Percentiles rank a stretch among this genome's conserved stretches.
phyloP scores from a whole-genome alignment of 2,797 vertebrate species.

The Coregonus suidteri region DNA sequence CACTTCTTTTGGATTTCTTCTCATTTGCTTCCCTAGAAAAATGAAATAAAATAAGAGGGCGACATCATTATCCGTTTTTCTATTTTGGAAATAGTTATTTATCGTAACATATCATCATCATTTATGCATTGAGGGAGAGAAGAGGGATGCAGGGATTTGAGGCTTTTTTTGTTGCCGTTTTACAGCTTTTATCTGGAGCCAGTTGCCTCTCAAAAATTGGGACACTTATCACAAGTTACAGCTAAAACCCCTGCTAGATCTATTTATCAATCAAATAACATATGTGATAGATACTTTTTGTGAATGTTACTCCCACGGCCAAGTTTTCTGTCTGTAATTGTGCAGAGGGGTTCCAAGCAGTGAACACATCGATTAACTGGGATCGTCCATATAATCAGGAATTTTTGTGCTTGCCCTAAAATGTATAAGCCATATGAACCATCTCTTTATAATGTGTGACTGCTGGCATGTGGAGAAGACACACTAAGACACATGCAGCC shows the following conservation, averaged over 20 bases:
- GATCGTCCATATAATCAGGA: slow-evolving; percentile 49
- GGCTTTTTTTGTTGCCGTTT: too few relatives aligned
- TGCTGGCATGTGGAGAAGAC: slow-evolving; percentile 45
- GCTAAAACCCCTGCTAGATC: slow-evolving; percentile 62
- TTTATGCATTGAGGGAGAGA: slow-evolving; percentile 7
- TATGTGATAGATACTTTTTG: slow-evolving; percentile 57
- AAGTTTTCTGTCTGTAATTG: slow-evolving; percentile 56
- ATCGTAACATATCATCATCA: neutral
- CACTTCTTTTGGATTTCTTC: slow-evolving; percentile 52
- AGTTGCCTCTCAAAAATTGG: slow-evolving; percentile 63
- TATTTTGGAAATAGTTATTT: slow-evolving; percentile 24
- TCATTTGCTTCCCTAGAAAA: slow-evolving; percentile 56
- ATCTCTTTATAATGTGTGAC: slow-evolving; percentile 54
- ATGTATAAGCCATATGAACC: slow-evolving; percentile 50
- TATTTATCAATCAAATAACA: slow-evolving; percentile 70
- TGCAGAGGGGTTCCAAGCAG: slow-evolving; percentile 48
- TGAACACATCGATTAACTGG: slow-evolving; percentile 55
- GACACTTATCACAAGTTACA: slow-evolving; percentile 68
- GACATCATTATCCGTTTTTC: slow-evolving; percentile 59
- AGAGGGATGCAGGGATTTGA: slow-evolving; percentile 27
- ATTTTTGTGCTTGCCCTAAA: slow-evolving; percentile 52
- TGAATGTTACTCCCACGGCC: slow-evolving; percentile 47
- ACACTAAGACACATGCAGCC: slow-evolving; percentile 39
- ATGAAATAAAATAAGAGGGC: slow-evolving; percentile 44
- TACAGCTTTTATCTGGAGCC: slow-evolving; percentile 48